Conservation (phyloP, 2,113 vertebrate species). For the Chaetops frenatus region DNA sequence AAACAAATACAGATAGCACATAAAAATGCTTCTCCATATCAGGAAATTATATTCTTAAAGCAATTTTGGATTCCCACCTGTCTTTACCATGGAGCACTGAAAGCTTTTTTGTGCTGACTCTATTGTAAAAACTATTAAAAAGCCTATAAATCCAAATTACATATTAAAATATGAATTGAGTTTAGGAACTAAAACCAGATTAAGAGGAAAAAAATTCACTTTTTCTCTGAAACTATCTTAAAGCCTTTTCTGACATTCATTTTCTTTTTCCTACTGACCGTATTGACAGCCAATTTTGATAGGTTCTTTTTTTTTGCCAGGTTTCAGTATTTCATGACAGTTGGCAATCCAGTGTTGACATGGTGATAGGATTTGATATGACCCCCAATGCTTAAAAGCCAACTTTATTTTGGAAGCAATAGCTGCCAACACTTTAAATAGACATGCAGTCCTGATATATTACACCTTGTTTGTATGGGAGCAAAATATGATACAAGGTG, state of each 20-base stretch:
- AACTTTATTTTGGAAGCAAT: not conserved
- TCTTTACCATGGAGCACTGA: not conserved
- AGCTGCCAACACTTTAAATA: not conserved
- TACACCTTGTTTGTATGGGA: not conserved
- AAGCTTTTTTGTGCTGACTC: not conserved
- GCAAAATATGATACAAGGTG: not conserved
- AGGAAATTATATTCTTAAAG: slow-evolving; percentile 3
- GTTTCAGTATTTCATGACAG: not conserved
- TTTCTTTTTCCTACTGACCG: not conserved
- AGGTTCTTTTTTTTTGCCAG: not conserved
- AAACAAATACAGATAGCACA: not conserved
- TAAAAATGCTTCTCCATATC: not conserved
- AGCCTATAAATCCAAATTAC: not conserved
- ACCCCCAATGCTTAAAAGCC: not conserved
- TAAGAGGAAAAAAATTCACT: not conserved
- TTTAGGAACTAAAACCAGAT: not conserved
- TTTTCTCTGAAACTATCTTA: not conserved
- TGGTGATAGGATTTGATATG: not conserved
- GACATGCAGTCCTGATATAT: not conserved
- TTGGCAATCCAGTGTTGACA: not conserved
- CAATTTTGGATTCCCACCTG: slow-evolving; percentile 6
- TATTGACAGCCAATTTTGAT: not conserved
- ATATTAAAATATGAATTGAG: slow-evolving; percentile 3
- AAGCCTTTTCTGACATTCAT: not conserved
- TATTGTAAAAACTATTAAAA: slow-evolving; percentile 6